Evolutionary conservation across 2,113 vertebrate species (phyloP), one percentile per base, ranked within the genome.

Genomic region (Xiphophorus couchianus): DNA sequence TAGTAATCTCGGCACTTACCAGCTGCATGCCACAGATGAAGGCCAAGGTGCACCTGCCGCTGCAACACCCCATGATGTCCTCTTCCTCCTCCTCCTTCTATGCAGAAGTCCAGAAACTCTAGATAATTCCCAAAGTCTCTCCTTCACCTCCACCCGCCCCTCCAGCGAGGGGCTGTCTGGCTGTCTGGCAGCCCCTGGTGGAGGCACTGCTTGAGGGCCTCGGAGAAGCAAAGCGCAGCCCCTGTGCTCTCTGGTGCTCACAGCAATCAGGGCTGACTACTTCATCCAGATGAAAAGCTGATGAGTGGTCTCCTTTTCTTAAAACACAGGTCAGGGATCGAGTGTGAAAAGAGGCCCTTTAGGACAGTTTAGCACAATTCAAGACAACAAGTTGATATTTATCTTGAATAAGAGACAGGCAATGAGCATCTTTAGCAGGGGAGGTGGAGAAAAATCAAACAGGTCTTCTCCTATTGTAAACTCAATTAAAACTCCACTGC

Each of bases 21-120:
- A 98, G 95, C 94, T 98, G 97, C 95, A 97, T 97, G 93, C 96
- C 96, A 94, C 97, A 98, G 94, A 98, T 95, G 89, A 96, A 97
- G 91, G 97, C 95, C 85, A 98, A 94, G 89, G 96, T 97, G 87
- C 97, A 97, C 93, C 97, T 95, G 91, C 97, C 97, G 82, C 96
- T 97, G 94, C 97, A 98, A 94, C 96, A 97, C 91, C 97, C 96
- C 97, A 98, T 98, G 94, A 89, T 94, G 95, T 91, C 92, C 90
- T 86, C 92, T 80, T 91, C 90, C 86, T 29, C 76, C 69, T 83
- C 30, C 31, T 33, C 6, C 31, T 33, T 33, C 31, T 33, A 78
- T 83, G 84, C 89, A 62, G 83, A 76, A 76, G 85, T 93, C 93
- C 95, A 69, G 44, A 73, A 83, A 74, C 63, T 94, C 91, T 86